Evolutionary conservation across 2,113 vertebrate genomes (phyloP), one percentile per base, ranked within the genome.

Genomic region (Chaetura pelagica): DNA sequence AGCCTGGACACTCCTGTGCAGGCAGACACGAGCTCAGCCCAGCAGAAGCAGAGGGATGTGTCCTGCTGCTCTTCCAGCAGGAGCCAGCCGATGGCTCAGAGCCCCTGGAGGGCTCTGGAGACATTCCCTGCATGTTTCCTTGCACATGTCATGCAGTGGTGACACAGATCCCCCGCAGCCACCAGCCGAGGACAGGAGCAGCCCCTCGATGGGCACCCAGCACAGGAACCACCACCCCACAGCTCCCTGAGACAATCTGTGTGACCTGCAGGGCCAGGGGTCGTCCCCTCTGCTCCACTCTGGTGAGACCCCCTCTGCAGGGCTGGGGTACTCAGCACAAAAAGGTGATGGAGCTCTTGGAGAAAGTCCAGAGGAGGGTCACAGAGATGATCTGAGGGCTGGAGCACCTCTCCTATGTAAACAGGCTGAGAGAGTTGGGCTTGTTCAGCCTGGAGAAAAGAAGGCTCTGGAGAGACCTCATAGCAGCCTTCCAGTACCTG

Each of bases 141-240:
- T 12, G 12, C 38, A 4, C 63, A 67, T 2, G 15, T 38, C 22
- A 89, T 0, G 54, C 27, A 13, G 51, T 4, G 14, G 79, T 54
- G 85, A 58, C 74, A 67, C 49, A 6, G 62, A 2, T 57, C 48
- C 57, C 19, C 7, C 42, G 3, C 52, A 63, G 77, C 87, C 40
- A 42, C 52, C 27, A 49, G 79, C 48, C 46, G 44, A 44, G 30
- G 71, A 48, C 1, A 2, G 38, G 57, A 88, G 17, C 57, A 72
- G 35, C 30, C 29, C 64, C n/a, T 10, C 0, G 1, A 4, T 22
- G 40, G 66, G 71, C 66, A 51, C 0, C 10, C 86, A 42, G 73
- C 34, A 8, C n/a, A 15, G 80, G 68, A 44, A 34, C 35, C 10
- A 64, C 12, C 8, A 7, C 55, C 61, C 72, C 10, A 7, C 48